Conservation (phyloP, 53 echinoderm and acorn worm species). For the Stichopus horrens region DNA sequence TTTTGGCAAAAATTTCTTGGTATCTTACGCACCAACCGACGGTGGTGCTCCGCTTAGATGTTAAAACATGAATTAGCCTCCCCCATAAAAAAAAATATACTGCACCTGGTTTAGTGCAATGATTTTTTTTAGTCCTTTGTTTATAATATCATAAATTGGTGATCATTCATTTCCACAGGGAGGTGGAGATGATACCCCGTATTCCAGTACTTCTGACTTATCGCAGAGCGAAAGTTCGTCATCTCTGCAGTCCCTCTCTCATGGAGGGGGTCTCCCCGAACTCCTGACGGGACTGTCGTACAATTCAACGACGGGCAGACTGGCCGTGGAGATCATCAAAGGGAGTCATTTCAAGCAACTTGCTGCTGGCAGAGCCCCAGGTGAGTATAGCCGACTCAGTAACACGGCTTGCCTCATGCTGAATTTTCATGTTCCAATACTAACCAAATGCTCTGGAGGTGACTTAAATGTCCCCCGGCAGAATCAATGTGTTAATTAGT, state of each 20-base stretch:
- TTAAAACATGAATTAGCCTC: too few species aligned
- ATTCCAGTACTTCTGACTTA: constrained; percentile 88
- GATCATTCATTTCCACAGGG: background rate
- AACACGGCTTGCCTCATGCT: too few species aligned
- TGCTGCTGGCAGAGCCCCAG: constrained; percentile 90
- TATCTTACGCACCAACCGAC: too few species aligned
- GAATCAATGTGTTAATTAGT: too few species aligned
- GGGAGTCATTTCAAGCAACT: constrained; percentile 95
- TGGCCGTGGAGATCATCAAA: constrained; percentile 94
- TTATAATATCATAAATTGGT: background rate
- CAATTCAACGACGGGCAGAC: constrained; percentile 88
- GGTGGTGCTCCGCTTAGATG: too few species aligned
- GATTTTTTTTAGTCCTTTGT: background rate
- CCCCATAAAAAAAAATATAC: too few species aligned
- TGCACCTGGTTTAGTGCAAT: background rate
- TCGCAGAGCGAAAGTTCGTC: constrained; percentile 73
- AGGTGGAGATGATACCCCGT: constrained; percentile 66
- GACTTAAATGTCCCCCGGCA: too few species aligned
- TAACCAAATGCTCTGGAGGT: too few species aligned
- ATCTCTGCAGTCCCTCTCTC: constrained; percentile 71
- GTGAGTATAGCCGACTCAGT: constrained; percentile 45
- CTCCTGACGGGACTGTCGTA: constrained; percentile 85
- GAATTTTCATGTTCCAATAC: too few species aligned
- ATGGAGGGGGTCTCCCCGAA: constrained; percentile 88
- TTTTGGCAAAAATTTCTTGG: too few species aligned